Conservation (phyloP, 2,113 vertebrate genomes). For the Chroicocephalus ridibundus region DNA sequence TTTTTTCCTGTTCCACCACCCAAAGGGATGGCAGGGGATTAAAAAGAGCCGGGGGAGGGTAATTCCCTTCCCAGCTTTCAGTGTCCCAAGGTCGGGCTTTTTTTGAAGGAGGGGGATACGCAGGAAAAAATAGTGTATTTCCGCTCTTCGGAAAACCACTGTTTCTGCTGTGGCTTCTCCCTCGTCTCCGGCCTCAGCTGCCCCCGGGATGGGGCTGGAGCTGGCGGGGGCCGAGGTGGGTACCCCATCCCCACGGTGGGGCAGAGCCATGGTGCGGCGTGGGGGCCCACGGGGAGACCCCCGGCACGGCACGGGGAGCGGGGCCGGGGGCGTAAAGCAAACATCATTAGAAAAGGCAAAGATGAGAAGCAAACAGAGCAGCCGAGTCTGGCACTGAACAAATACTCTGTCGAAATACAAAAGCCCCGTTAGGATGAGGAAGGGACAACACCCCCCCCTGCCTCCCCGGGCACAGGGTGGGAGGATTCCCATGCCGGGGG, state of each 20-base stretch:
- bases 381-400: slow-evolving; percentile 54
- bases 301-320: background rate
- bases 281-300: background rate
- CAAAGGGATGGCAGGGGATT: background rate
- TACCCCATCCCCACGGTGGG: background rate
- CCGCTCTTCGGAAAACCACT: background rate
- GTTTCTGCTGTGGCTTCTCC: background rate
- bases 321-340: slow-evolving; percentile 35
- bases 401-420: slow-evolving; percentile 28
- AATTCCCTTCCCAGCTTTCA: background rate
- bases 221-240: background rate
- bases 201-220: background rate
- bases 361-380: slow-evolving; percentile 71
- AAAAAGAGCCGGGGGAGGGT: background rate
- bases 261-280: rapidly evolving
- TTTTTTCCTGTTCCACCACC: background rate
- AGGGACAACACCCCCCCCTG: background rate
- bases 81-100: background rate
- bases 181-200: background rate
- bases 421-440: background rate
- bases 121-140: background rate
- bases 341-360: slow-evolving; percentile 69
- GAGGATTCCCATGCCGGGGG: background rate
- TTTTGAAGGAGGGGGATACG: background rate
- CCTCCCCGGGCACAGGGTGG: rapidly evolving